phyloP scores from a whole-genome alignment of 1,140 invertebrate genomes.

The Wiebesia pumilae region DNA sequence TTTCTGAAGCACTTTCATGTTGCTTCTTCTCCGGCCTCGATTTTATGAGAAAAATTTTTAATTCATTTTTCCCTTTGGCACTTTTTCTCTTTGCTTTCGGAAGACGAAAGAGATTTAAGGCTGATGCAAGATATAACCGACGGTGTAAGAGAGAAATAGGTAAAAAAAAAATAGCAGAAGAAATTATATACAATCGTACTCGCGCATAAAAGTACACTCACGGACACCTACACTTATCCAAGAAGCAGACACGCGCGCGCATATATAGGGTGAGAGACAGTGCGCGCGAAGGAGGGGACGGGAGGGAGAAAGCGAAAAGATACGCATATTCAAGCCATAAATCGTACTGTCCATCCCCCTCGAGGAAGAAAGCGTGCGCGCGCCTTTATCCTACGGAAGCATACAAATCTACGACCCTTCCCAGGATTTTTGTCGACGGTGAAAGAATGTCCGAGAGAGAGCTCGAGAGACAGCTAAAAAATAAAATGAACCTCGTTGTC shows the following conservation, averaged over 20 bases:
- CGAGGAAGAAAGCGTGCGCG: constrained; percentile 10
- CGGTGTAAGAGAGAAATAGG: not conserved
- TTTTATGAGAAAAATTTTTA: constrained; percentile 41
- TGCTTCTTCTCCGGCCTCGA: not conserved
- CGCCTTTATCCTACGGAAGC: constrained; percentile 43
- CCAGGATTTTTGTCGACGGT: constrained; percentile 46
- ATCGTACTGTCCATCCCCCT: constrained; percentile 47
- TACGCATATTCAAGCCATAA: constrained; percentile 52
- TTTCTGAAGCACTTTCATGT: constrained; percentile 36
- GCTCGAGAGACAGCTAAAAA: constrained; percentile 47
- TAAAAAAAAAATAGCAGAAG: not conserved
- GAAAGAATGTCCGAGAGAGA: constrained; percentile 35
- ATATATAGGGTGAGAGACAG: not conserved
- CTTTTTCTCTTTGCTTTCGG: constrained; percentile 40
- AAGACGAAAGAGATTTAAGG: constrained; percentile 39
- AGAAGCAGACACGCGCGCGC: not conserved
- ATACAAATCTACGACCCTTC: constrained; percentile 47
- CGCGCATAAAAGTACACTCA: not conserved
- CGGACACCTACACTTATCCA: too few relatives aligned
- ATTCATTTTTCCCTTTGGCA: constrained; percentile 53
- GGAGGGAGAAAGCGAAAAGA: not conserved
- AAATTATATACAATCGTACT: not conserved
- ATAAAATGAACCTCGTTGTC: constrained; percentile 42
- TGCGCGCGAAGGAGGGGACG: too few relatives aligned
- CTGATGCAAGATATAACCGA: not conserved